Conservation (phyloP, 2,888 invertebrate species). For the Agrilus mali region DNA sequence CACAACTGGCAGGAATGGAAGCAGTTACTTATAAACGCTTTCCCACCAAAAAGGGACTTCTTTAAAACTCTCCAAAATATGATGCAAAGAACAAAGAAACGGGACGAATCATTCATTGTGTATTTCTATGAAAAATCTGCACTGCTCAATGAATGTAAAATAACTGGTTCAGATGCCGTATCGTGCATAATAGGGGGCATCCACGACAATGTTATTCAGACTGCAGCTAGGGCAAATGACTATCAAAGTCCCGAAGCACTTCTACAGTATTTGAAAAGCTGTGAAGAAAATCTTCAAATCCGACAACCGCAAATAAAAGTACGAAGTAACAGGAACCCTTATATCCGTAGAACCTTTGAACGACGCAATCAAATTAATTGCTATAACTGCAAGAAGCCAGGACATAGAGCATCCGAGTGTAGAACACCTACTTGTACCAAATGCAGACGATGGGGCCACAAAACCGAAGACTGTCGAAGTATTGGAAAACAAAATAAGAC, state of each 20-base stretch:
- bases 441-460: too few species aligned
- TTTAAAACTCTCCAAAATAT: conserved; percentile 1
- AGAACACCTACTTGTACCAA: too few species aligned
- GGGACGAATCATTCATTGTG: conserved; percentile 7
- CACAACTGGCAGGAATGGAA: conserved; percentile 15
- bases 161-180: conserved; percentile 9
- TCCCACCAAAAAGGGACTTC: conserved; percentile 4
- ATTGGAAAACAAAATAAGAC: too few species aligned
- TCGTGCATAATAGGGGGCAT: conserved; percentile 15
- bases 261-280: too few species aligned
- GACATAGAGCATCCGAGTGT: too few species aligned
- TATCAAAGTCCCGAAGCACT: conserved; percentile 7
- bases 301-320: too few species aligned
- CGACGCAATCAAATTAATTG: too few species aligned
- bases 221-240: conserved; percentile 8
- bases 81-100: conserved; percentile 1
- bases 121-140: conserved; percentile 12
- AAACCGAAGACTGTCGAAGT: too few species aligned
- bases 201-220: conserved; percentile 3
- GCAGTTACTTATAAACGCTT: conserved; percentile 8
- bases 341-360: too few species aligned
- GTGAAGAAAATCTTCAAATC: too few species aligned
- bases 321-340: too few species aligned
- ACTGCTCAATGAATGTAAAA: conserved; percentile 9
- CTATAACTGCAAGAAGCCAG: too few species aligned